Evolutionary conservation across 2,797 vertebrate genomes (phyloP).

Genomic region (Spea hammondii): DNA sequence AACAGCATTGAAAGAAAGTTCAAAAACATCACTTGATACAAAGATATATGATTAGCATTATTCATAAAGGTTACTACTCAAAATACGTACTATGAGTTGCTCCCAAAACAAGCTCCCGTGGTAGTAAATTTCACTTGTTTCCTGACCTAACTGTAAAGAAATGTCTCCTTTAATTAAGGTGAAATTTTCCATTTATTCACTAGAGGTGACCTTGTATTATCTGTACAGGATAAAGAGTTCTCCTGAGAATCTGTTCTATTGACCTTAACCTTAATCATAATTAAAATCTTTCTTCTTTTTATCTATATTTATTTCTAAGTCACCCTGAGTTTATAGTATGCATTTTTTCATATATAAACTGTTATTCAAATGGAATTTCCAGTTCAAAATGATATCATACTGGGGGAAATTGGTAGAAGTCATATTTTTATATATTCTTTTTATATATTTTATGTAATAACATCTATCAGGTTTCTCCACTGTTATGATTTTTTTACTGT

Average conservation of each 20-base stretch:
- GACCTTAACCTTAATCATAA: conserved; percentile 4
- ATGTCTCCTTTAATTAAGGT: conserved; percentile 3
- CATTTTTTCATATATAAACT: too few species aligned
- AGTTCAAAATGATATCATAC: too few species aligned
- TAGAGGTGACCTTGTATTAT: conserved; percentile 1
- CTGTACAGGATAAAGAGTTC: background rate
- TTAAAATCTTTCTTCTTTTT: background rate
- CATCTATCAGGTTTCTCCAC: too few species aligned
- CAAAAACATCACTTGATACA: too few species aligned
- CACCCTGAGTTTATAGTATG: background rate
- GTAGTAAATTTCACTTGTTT: background rate
- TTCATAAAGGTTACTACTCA: too few species aligned
- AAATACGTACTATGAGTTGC: background rate
- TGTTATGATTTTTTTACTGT: too few species aligned
- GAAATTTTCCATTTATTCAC: conserved; percentile 1
- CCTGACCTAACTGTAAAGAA: background rate
- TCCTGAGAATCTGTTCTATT: background rate
- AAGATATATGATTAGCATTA: too few species aligned
- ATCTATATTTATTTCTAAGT: background rate
- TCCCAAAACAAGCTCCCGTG: conserved; percentile 1
- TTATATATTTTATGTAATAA: too few species aligned
- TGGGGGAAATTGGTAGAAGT: too few species aligned
- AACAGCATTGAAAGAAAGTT: too few species aligned
- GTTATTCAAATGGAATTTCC: too few species aligned
- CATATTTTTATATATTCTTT: too few species aligned